These are phyloP conservation scores for Yponomeuta sedellus DNA, from an alignment of 2,888 invertebrate species.

Conservation along the genomic window DNA sequence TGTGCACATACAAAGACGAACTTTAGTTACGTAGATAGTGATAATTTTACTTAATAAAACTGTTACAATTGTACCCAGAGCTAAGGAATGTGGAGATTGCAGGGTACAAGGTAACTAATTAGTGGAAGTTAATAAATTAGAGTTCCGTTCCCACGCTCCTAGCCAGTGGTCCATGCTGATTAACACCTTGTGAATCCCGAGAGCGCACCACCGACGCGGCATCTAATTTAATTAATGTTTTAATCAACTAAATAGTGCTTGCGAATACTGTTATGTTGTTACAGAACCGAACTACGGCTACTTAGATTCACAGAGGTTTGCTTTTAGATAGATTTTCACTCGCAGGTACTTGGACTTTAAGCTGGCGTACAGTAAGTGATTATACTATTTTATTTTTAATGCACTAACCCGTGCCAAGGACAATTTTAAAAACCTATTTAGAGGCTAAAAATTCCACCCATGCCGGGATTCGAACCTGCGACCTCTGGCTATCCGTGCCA, in stretches of 20 bases:
- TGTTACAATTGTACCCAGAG: not conserved
- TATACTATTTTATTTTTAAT: too few species aligned
- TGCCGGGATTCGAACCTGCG: too few species aligned
- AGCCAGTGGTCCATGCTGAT: not conserved
- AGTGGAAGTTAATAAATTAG: not conserved
- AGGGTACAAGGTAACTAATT: not conserved
- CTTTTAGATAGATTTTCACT: not conserved
- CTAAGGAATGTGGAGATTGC: not conserved
- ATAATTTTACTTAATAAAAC: not conserved
- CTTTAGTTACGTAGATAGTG: too few species aligned
- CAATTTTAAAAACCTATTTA: too few species aligned
- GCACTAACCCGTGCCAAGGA: too few species aligned
- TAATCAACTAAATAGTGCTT: slow-evolving; percentile 54
- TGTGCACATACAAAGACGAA: too few species aligned
- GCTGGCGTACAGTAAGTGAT: too few species aligned
- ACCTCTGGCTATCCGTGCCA: too few species aligned
- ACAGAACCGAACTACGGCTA: not conserved
- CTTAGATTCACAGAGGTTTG: not conserved
- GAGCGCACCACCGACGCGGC: slow-evolving; percentile 24
- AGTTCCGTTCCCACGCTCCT: not conserved
- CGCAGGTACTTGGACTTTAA: too few species aligned
- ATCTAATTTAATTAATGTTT: slow-evolving; percentile 64
- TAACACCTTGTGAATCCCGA: slow-evolving; percentile 3
- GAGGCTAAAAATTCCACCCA: too few species aligned
- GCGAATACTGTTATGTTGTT: not conserved